Base-by-base conservation (phyloP, 1,140 invertebrate species). In the Drosophila yakuba region DNA sequence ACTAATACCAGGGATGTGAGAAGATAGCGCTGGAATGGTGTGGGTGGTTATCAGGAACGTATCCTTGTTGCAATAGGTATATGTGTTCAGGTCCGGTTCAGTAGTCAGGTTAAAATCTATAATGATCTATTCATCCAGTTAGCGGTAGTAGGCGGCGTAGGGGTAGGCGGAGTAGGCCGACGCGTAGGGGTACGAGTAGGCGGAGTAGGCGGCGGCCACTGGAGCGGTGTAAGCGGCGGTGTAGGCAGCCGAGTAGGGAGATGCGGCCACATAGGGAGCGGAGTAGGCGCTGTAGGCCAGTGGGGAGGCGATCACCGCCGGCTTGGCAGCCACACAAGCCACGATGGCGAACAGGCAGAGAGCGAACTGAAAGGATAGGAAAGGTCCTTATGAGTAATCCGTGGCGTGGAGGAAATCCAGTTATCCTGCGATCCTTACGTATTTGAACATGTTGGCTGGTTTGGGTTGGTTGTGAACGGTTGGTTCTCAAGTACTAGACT, bases 231-330 rank as follows among this genome's bases (percentile, higher is more conserved):
- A 90, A 41, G 90, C 84, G 28, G 83, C 52, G 47, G 88, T 86
- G 67, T 91, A 91, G 25, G 90, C 89, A 61, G 90, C 85, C 5
- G 86, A 76, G 78, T 92, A 91, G 17, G 90, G 79, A n/a, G 80
- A 61, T 47, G 88, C 90, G 7, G 69, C 78, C 59, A 88, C 69
- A 36, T 74, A 57, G 14, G 92, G 91, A 17, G 93, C 78, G 17
- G 92, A 88, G 80, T 94, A 94, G 20, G 93, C 91, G 62, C 93
- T 93, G 74, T 94, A 94, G 14, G 93, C 84, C 52, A 88, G 47
- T 1, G 89, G 81, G 10, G 88, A 56, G 7, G 90, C 90, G 23
- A 91, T 12, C 15, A 91, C 73, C 10, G 81, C 84, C 5, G 82
- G 83, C 67, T 93, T 92, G 62, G 90, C 82, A 45, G 90, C 80